A percentile compares a stretch with the other conserved stretches of the same genome.
Evolutionary conservation across 2,113 vertebrate genomes (phyloP).

Genomic region (Butorides virescens): DNA sequence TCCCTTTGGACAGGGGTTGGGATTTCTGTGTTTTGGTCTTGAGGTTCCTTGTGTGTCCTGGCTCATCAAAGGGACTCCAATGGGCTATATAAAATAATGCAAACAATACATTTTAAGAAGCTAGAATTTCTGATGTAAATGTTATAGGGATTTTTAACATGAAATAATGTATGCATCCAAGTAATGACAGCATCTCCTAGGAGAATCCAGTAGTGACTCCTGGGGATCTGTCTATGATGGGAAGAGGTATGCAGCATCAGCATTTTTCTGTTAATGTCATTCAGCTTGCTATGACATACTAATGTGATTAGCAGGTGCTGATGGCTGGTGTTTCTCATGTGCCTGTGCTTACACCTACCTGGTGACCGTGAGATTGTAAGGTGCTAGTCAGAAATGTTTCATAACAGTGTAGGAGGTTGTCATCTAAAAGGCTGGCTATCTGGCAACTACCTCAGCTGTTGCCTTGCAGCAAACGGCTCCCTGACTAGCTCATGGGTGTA

Average conservation of each 20-base stretch:
- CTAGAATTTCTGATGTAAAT: not conserved
- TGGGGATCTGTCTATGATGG: not conserved
- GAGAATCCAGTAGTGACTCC: not conserved
- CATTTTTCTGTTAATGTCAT: not conserved
- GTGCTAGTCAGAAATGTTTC: not conserved
- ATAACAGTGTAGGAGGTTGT: not conserved
- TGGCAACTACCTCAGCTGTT: not conserved
- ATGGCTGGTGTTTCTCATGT: not conserved
- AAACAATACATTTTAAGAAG: not conserved
- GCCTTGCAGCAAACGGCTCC: not conserved
- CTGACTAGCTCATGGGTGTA: conserved; percentile 38
- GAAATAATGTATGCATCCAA: not conserved
- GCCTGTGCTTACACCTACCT: not conserved
- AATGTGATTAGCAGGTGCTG: not conserved
- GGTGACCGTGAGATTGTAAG: not conserved
- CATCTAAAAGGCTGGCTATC: not conserved
- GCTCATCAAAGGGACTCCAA: not conserved
- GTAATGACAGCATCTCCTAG: not conserved
- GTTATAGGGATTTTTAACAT: not conserved
- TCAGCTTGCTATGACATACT: not conserved
- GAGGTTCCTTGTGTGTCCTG: not conserved
- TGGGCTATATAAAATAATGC: not conserved
- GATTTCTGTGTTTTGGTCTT: not conserved
- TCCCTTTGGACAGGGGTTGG: not conserved
- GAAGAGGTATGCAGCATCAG: not conserved